These are phyloP conservation scores for Chymomyza fuscimana DNA, from an alignment of 2,888 invertebrate species.

Conservation along the genomic window DNA sequence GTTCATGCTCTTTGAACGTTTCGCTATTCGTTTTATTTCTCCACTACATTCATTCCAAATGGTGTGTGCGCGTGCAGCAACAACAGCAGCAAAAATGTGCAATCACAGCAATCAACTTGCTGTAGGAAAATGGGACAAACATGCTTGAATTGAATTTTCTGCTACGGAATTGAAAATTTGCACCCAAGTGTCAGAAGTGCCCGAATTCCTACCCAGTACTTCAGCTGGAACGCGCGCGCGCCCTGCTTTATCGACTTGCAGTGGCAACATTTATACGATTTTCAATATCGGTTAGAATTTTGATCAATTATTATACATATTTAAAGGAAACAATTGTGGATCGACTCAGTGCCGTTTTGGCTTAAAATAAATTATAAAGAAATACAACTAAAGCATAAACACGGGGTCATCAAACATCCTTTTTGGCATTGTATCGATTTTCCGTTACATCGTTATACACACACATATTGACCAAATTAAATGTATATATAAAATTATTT, in stretches of 20 bases:
- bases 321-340: conserved; percentile 41
- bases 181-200: background rate
- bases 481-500: background rate
- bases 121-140: conserved; percentile 8
- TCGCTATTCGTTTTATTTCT: conserved; percentile 39
- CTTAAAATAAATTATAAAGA: background rate
- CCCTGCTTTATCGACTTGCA: background rate
- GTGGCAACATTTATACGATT: background rate
- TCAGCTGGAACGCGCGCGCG: background rate
- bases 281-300: background rate
- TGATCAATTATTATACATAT: background rate
- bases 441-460: conserved; percentile 74
- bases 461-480: conserved; percentile 69
- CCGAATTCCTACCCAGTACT: background rate
- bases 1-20: conserved; percentile 17
- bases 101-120: conserved; percentile 5
- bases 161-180: conserved; percentile 13
- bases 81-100: conserved; percentile 22
- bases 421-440: conserved; percentile 64
- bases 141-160: conserved; percentile 17
- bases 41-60: conserved; percentile 29
- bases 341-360: background rate
- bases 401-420: conserved; percentile 58
- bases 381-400: background rate
- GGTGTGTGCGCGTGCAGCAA: conserved; percentile 48